These are phyloP conservation scores for Phyllotreta cruciferae DNA, from an alignment of 2,888 invertebrate genomes.

Conservation along the genomic window DNA sequence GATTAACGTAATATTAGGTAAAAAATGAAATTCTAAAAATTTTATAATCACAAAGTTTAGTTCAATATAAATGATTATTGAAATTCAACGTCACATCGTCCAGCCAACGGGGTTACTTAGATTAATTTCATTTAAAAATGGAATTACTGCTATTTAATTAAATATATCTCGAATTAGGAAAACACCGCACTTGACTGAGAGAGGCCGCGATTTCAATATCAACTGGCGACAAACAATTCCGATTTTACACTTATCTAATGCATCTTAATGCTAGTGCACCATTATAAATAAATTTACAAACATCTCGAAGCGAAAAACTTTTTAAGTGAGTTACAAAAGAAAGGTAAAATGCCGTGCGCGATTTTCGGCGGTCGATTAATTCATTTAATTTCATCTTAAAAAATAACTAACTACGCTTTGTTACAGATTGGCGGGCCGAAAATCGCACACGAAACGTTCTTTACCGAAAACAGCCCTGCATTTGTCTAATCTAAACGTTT, in stretches of 20 bases:
- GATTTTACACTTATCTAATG: slow-evolving; percentile 21
- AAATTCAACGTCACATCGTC: slow-evolving; percentile 23
- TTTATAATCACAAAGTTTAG: slow-evolving; percentile 32
- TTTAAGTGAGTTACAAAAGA: slow-evolving; percentile 46
- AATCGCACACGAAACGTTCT: slow-evolving; percentile 35
- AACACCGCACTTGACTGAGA: slow-evolving; percentile 15
- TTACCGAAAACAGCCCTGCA: slow-evolving; percentile 52
- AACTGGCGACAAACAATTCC: slow-evolving; percentile 25
- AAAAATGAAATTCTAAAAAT: slow-evolving; percentile 42
- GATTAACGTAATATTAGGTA: slow-evolving; percentile 45
- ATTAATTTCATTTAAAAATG: slow-evolving; percentile 3
- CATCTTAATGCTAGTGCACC: slow-evolving; percentile 46
- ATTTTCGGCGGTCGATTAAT: slow-evolving; percentile 30
- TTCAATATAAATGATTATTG: slow-evolving; percentile 27
- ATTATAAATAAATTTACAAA: slow-evolving; percentile 51
- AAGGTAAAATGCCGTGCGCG: slow-evolving; percentile 37
- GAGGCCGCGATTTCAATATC: slow-evolving; percentile 9
- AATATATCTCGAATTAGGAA: no score
- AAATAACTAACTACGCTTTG: slow-evolving; percentile 36
- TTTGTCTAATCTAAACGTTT: slow-evolving; percentile 51
- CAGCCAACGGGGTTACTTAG: slow-evolving; percentile 31
- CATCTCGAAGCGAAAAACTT: slow-evolving; percentile 48
- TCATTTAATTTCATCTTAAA: slow-evolving; percentile 23
- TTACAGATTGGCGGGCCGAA: slow-evolving; percentile 29
- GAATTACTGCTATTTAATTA: no score